Conservation (phyloP, 2,888 invertebrate species). For the Melangyna quadrimaculata region DNA sequence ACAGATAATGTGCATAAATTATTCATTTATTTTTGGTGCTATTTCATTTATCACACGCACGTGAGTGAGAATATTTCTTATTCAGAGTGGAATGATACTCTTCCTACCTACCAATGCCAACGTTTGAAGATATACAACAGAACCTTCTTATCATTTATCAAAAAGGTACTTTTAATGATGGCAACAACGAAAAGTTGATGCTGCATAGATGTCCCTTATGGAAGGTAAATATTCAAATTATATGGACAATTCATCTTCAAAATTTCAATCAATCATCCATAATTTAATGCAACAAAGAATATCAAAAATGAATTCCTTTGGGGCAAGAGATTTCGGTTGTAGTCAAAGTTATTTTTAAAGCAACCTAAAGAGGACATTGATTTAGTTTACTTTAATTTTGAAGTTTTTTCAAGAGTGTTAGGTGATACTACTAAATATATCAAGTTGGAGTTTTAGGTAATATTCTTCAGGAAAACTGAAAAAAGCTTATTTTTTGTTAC, state of each 20-base stretch:
- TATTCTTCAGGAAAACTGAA: too few relatives aligned
- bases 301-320: not conserved
- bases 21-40: slow-evolving; percentile 42
- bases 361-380: too few relatives aligned
- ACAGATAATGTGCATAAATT: slow-evolving; percentile 50
- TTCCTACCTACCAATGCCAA: not conserved
- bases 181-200: not conserved
- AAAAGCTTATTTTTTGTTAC: too few relatives aligned
- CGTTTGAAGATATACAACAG: not conserved
- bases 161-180: slow-evolving; percentile 27
- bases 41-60: slow-evolving; percentile 34
- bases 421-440: too few relatives aligned
- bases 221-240: slow-evolving; percentile 14
- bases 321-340: not conserved
- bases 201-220: not conserved
- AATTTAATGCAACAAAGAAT: not conserved
- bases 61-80: slow-evolving; percentile 40
- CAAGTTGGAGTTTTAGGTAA: too few relatives aligned
- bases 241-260: not conserved
- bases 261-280: slow-evolving; percentile 23
- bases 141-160: slow-evolving; percentile 27
- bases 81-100: not conserved
- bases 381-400: too few relatives aligned
- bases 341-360: too few relatives aligned
- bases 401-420: too few relatives aligned